phyloP scores from a whole-genome alignment of 2,888 invertebrate species.

The Xestobium rufovillosum region DNA sequence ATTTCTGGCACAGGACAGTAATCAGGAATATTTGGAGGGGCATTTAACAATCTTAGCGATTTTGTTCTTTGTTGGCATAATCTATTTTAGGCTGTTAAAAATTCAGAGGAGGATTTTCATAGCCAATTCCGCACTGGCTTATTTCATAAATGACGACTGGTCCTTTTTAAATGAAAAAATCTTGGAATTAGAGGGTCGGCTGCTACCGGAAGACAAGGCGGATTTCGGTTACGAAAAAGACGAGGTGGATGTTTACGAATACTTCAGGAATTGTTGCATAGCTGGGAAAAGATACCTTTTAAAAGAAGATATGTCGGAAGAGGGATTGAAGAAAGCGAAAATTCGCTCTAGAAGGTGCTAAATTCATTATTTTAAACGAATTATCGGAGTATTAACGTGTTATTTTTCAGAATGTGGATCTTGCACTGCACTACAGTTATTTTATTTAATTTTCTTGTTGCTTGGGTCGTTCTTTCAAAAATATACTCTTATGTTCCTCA shows the following conservation, averaged over 20 bases:
- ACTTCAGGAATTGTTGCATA: constrained; percentile 48
- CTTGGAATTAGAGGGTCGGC: constrained; percentile 44
- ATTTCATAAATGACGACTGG: constrained; percentile 75
- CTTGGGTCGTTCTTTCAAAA: too few relatives aligned
- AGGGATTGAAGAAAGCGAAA: background rate
- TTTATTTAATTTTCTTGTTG: too few relatives aligned
- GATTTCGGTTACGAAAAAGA: constrained; percentile 51
- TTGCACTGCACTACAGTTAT: too few relatives aligned
- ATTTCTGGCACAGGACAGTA: too few relatives aligned
- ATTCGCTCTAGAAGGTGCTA: background rate
- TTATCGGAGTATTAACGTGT: too few relatives aligned
- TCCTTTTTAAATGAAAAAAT: constrained; percentile 60
- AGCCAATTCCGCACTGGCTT: constrained; percentile 62
- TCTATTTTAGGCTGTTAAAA: constrained; percentile 64
- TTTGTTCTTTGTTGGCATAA: too few relatives aligned
- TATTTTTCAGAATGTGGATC: background rate
- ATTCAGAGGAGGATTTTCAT: constrained; percentile 74
- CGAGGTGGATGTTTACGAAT: constrained; percentile 45
- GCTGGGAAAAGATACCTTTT: constrained; percentile 61
- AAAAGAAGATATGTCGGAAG: constrained; percentile 50
- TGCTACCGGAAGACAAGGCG: constrained; percentile 46
- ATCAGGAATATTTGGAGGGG: too few relatives aligned
- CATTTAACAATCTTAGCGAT: too few relatives aligned
- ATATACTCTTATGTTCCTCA: too few relatives aligned
- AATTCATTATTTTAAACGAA: background rate